phyloP scores from a whole-genome alignment of 2,113 vertebrate genomes.

The Sorex araneus region DNA sequence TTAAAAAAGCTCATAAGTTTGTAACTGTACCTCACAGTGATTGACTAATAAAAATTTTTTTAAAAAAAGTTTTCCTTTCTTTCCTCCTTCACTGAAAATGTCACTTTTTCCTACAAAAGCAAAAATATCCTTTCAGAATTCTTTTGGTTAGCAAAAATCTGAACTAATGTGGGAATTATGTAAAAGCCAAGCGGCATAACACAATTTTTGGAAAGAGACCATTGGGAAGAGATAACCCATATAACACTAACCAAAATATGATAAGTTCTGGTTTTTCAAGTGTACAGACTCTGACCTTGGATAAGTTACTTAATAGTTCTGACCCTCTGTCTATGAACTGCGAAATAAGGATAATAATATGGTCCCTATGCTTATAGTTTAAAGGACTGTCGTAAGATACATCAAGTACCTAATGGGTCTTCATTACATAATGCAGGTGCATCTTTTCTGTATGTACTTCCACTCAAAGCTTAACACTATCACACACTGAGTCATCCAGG shows the following conservation, averaged over 20 bases:
- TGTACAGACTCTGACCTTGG: not conserved
- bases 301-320: not conserved
- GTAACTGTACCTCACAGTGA: too few species aligned
- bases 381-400: conserved; percentile 14
- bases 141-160: not conserved
- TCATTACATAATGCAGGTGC: not conserved
- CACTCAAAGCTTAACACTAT: conserved; percentile 28
- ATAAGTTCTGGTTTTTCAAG: conserved; percentile 1
- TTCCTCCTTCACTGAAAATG: conserved; percentile 69
- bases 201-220: not conserved
- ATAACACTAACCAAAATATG: not conserved
- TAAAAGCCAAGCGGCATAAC: not conserved
- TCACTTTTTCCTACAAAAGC: too few species aligned
- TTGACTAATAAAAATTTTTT: too few species aligned
- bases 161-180: not conserved
- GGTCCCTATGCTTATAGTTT: conserved; percentile 13
- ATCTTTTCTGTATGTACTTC: not conserved
- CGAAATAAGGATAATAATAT: not conserved
- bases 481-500: not conserved
- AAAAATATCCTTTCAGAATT: not conserved
- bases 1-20: too few species aligned
- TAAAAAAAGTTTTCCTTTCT: conserved; percentile 72
- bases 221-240: not conserved
- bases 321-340: not conserved
- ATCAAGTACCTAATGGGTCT: not conserved